Evolutionary conservation across 2,888 invertebrate species (phyloP).

Genomic region (Epirrhoe alternata): DNA sequence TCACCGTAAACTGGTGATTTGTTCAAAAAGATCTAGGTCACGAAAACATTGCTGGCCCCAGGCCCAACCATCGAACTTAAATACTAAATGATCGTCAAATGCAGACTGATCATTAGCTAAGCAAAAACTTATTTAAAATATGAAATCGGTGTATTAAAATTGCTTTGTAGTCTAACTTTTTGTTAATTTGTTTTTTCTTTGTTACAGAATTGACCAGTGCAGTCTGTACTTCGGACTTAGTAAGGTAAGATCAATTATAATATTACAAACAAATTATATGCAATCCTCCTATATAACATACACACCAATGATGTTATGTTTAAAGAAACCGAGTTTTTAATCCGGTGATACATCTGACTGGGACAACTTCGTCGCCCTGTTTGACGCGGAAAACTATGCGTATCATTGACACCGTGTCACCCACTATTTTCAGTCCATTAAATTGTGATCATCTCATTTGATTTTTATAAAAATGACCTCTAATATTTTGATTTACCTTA

Average conservation of each 20-base stretch:
- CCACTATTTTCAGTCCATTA: too few relatives aligned
- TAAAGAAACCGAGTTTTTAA: too few relatives aligned
- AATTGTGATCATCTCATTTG: too few relatives aligned
- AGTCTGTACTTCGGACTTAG: slow-evolving; percentile 37
- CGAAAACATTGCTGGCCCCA: slow-evolving; percentile 76
- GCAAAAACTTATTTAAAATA: slow-evolving; percentile 68
- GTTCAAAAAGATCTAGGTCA: slow-evolving; percentile 80
- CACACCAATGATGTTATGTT: too few relatives aligned
- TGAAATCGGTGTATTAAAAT: slow-evolving; percentile 60
- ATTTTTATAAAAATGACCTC: too few relatives aligned
- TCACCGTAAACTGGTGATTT: slow-evolving; percentile 57
- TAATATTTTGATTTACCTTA: too few relatives aligned
- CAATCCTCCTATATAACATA: too few relatives aligned
- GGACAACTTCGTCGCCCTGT: too few relatives aligned
- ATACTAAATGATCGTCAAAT: slow-evolving; percentile 79
- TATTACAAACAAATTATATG: too few relatives aligned
- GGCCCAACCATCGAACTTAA: slow-evolving; percentile 74
- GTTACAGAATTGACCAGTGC: slow-evolving; percentile 53
- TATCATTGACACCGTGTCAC: too few relatives aligned
- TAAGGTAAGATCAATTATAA: slow-evolving; percentile 56
- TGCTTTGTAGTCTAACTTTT: slow-evolving; percentile 51
- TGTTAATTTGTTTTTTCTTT: slow-evolving; percentile 48
- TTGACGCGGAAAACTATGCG: too few relatives aligned
- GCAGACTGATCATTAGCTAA: slow-evolving; percentile 71
- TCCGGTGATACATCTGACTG: too few relatives aligned